phyloP scores from a whole-genome alignment of 1,140 invertebrate genomes.

The Trinorchestia longiramus region DNA sequence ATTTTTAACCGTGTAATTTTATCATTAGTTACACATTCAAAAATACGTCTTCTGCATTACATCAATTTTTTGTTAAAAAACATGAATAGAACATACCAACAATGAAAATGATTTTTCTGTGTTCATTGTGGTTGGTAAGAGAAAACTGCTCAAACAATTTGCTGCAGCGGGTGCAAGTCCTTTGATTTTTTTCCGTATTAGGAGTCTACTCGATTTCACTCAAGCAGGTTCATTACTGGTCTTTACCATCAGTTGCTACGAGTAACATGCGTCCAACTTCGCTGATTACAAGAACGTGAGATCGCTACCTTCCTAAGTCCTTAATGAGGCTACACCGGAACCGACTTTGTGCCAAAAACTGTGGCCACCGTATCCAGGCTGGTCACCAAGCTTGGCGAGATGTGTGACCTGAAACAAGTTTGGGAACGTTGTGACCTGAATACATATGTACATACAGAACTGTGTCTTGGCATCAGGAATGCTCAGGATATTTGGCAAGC shows the following conservation, averaged over 20 bases:
- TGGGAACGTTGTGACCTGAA: too few relatives aligned
- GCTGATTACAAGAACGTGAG: conserved; percentile 8
- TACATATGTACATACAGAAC: neutral
- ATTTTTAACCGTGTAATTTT: too few relatives aligned
- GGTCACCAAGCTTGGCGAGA: neutral
- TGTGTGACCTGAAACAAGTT: too few relatives aligned
- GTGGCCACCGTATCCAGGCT: neutral
- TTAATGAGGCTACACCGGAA: conserved; percentile 1
- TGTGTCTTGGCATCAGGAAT: neutral
- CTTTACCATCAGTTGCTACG: neutral
- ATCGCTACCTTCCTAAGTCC: neutral
- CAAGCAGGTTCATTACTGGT: neutral
- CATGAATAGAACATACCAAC: neutral
- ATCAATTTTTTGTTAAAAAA: too few relatives aligned
- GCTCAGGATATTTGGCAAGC: neutral
- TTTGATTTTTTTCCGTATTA: neutral
- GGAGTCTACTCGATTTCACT: neutral
- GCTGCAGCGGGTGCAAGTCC: neutral
- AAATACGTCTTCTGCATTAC: too few relatives aligned
- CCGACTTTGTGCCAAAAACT: neutral
- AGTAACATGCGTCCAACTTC: neutral
- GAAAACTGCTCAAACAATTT: neutral
- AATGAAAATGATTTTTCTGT: neutral
- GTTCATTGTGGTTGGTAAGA: neutral
- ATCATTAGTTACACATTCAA: too few relatives aligned